Evolutionary conservation across 2,113 vertebrate species (phyloP), one percentile per base, ranked within the genome.

Genomic region (Apteryx mantelli): DNA sequence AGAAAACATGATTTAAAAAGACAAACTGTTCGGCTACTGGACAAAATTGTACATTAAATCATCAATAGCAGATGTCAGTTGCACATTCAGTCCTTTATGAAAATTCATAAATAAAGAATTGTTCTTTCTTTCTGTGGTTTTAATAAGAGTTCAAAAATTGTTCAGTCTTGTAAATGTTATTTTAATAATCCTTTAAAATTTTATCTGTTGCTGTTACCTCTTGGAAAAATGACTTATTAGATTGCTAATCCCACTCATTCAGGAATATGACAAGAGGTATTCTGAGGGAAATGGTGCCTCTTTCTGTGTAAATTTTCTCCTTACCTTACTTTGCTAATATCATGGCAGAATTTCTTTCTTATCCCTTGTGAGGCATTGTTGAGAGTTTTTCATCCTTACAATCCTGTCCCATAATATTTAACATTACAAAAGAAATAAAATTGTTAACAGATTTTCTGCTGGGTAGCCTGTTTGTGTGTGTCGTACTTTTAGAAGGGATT

Each of bases 101-200:
- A 97, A 98, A 98, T 95, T 98, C 98, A 97, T 98, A 97, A 98
- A 98, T 98, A 98, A 98, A 98, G 95, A 98, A 98, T 98, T 95
- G 97, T 98, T 98, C 97, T 98, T 98, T 98, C 97, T 98, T 98
- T 98, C 96, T 98, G 98, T 98, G 97, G 98, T 99, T 99, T 99
- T 99, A 99, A 98, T 99, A 99, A 98, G 98, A 99, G 98, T 99
- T 98, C 97, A 97, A 97, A 98, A 98, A 99, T 99, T 98, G 98
- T 99, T 99, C 98, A 98, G 98, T 99, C 99, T 99, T 99, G 98
- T 99, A 99, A 99, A 99, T 99, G 99, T 99, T 98, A 98, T 99
- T 99, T 99, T 99, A 99, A 99, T 99, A 99, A 99, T 99, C 98
- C 98, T 99, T 99, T 99, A 99, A 99, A 99, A 98, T 98, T 98